Evolutionary conservation across 2,113 vertebrate species (phyloP), one percentile per base, ranked within the genome.

Genomic region (Cepphus grylle): DNA sequence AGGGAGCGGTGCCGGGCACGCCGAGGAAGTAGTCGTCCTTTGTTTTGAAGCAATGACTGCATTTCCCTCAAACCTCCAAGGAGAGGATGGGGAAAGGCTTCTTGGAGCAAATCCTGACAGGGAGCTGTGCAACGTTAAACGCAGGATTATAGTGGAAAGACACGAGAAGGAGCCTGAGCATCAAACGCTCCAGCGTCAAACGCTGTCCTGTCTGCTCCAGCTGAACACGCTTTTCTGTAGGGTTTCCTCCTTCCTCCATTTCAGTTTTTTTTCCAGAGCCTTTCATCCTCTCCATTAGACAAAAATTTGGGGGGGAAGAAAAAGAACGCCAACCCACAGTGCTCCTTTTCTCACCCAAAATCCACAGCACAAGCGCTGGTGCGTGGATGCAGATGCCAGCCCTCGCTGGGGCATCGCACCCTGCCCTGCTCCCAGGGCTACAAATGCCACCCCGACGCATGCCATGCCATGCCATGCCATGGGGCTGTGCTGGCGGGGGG

Each of bases 391-490:
- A 40, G 40, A 49, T 0, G 2, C 15, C 85, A 81, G 53, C 15
- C 10, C 11, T 49, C 8, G 1, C 15, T 9, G 38, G 27, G 50
- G 32, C 66, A 34, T 9, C 30, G 0, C 2, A 0, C 12, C 30
- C 21, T 55, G 47, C 52, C 29, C 49, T 25, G 62, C 49, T 29
- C 43, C 77, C 6, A 1, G 40, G 40, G 43, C 55, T 83, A 34
- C 69, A 8, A 20, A 36, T 0, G 0, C 38, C 8, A 2, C 55
- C 12, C 50, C 6, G 2, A 3, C 1, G 11, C 23, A 2, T 0
- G 0, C 32, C 71, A 40, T 34, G 70, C 3, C 29, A 40, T 36
- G 70, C 3, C 16, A 19, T 18, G 30, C 61, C 61, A 63, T 13
- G 26, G 26, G 9, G 62, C 67, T 36, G 43, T 11, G 3, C 30